These are phyloP conservation scores for Takifugu bimaculatus DNA, from an alignment of 2,113 vertebrate genomes.

Conservation along the genomic window DNA sequence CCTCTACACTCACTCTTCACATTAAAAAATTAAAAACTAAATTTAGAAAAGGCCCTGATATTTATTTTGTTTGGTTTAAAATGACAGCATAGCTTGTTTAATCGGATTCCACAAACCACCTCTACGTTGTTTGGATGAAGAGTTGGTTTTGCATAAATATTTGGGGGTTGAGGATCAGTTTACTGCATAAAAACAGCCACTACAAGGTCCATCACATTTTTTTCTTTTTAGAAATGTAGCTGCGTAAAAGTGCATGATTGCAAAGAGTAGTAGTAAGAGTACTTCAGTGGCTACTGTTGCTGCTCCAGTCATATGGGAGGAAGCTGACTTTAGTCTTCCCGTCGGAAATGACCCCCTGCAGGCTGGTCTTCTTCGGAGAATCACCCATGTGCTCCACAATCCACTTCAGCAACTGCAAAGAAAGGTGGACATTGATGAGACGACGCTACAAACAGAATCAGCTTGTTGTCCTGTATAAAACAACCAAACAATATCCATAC, in stretches of 20 bases:
- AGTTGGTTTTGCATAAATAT: constrained; percentile 38
- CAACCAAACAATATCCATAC: background rate
- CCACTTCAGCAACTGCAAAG: constrained; percentile 72
- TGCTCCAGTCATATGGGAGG: constrained; percentile 78
- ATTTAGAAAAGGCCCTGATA: background rate
- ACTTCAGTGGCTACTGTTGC: constrained; percentile 70
- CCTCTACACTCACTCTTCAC: no score
- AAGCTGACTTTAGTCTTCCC: constrained; percentile 74
- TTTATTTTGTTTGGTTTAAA: background rate
- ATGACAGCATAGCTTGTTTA: no score
- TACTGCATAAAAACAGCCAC: background rate
- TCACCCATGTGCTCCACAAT: constrained; percentile 75
- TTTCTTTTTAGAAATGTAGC: constrained; percentile 5
- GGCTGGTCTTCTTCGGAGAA: constrained; percentile 73
- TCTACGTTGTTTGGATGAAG: no score
- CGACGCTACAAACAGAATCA: background rate
- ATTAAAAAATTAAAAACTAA: no score
- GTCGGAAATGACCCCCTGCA: constrained; percentile 65
- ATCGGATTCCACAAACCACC: no score
- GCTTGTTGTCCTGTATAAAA: background rate
- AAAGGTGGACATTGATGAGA: background rate
- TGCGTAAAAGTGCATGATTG: constrained; percentile 8
- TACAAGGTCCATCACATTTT: no score
- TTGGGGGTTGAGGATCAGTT: constrained; percentile 6
- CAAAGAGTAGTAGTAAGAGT: constrained; percentile 1